Conservation (phyloP, 2,113 vertebrate genomes). For the Ornithorhynchus anatinus region DNA sequence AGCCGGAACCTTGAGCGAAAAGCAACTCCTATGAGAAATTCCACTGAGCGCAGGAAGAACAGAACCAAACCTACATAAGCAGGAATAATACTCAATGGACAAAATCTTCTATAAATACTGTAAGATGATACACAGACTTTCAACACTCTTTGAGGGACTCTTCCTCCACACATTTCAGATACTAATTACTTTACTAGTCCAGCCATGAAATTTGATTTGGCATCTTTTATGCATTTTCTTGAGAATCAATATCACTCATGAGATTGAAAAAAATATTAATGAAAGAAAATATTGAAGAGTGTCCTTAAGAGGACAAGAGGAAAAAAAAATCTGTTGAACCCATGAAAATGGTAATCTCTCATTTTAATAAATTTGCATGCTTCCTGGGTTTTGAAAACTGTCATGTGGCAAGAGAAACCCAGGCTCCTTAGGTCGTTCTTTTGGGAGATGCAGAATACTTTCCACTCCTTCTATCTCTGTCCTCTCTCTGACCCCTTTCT, state of each 20-base stretch:
- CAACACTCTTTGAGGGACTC: slow-evolving; percentile 3
- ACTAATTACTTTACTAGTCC: slow-evolving; percentile 26
- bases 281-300: slow-evolving; percentile 31
- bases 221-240: slow-evolving; percentile 14
- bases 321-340: fast-evolving
- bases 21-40: slow-evolving; percentile 35
- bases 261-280: slow-evolving; percentile 30
- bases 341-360: neutral
- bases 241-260: slow-evolving; percentile 24
- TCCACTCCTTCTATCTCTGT: neutral
- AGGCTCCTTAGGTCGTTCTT: too few species aligned
- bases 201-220: slow-evolving; percentile 30
- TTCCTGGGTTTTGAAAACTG: too few species aligned
- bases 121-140: neutral
- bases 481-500: neutral
- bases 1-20: slow-evolving; percentile 31
- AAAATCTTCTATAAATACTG: slow-evolving; percentile 10
- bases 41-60: neutral
- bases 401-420: too few species aligned
- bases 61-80: slow-evolving; percentile 32
- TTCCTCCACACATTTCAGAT: slow-evolving; percentile 5
- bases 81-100: slow-evolving; percentile 21
- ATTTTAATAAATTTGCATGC: neutral
- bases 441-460: neutral
- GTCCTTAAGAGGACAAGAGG: slow-evolving; percentile 9